These are phyloP conservation scores for Fopius arisanus DNA, from an alignment of 1,140 invertebrate genomes.

Conservation along the genomic window DNA sequence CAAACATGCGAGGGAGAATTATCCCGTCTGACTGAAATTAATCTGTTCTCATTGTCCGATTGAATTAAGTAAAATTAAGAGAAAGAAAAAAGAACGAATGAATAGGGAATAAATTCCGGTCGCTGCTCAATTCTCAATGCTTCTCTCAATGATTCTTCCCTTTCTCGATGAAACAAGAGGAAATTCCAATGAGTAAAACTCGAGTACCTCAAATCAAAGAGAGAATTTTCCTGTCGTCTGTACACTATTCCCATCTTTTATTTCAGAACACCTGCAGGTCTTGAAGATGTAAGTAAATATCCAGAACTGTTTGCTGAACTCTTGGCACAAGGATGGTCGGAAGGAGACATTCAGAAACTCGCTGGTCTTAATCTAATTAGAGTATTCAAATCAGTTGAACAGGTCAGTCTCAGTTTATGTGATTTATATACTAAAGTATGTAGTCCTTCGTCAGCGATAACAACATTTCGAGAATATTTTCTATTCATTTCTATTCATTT, in stretches of 20 bases:
- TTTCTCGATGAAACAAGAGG: not conserved
- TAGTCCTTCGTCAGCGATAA: not conserved
- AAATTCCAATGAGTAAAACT: not conserved
- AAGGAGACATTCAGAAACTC: conserved; percentile 79
- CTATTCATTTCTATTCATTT: too few species aligned
- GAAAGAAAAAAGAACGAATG: too few species aligned
- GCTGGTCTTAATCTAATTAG: conserved; percentile 79
- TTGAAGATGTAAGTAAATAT: conserved; percentile 87
- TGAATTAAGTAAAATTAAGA: too few species aligned
- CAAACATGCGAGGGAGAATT: too few species aligned
- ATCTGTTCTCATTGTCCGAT: too few species aligned
- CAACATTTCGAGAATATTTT: not conserved
- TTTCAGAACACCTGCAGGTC: conserved; percentile 73
- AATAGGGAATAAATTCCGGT: too few species aligned
- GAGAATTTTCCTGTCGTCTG: not conserved
- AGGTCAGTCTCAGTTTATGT: conserved; percentile 61
- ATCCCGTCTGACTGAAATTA: too few species aligned
- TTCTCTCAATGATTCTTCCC: not conserved
- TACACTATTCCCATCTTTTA: conserved; percentile 5
- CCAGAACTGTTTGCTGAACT: conserved; percentile 77
- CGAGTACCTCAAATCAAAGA: not conserved
- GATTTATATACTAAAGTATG: conserved; percentile 14
- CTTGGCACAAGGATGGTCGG: conserved; percentile 74
- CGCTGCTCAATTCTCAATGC: too few species aligned
- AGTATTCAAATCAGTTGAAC: conserved; percentile 79